These are phyloP conservation scores for Diachrysia chrysitis DNA, from an alignment of 2,888 invertebrate species.

Conservation along the genomic window DNA sequence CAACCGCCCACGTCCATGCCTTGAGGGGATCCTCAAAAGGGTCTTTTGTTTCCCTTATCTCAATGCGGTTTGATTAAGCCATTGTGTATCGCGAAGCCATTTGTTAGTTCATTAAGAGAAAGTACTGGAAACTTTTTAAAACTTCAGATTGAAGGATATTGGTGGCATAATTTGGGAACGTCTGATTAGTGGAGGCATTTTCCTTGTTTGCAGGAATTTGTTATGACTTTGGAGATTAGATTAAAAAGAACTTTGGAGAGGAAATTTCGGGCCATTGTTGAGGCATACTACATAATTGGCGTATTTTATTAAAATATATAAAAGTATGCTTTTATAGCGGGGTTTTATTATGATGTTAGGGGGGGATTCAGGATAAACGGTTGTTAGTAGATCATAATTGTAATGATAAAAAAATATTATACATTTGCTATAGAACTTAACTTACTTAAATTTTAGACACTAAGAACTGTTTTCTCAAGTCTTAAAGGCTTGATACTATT, in stretches of 20 bases:
- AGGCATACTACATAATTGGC: neutral
- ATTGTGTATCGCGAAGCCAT: conserved; percentile 81
- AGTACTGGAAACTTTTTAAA: conserved; percentile 59
- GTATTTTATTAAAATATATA: neutral
- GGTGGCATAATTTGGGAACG: conserved; percentile 31
- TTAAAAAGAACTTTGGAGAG: conserved; percentile 32
- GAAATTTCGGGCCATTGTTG: conserved; percentile 15
- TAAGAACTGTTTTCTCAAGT: too few species aligned
- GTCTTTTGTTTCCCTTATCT: conserved; percentile 83
- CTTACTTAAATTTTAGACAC: too few species aligned
- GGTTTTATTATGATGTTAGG: neutral
- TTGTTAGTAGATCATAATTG: too few species aligned
- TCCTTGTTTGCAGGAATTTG: conserved; percentile 47
- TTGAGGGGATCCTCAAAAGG: conserved; percentile 46
- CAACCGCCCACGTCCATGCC: conserved; percentile 12
- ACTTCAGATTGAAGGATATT: conserved; percentile 55
- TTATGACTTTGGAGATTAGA: conserved; percentile 41
- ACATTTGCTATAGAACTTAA: neutral
- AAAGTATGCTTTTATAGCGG: too few species aligned
- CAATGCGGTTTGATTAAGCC: conserved; percentile 82
- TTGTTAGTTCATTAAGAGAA: conserved; percentile 77
- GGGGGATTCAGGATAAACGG: neutral
- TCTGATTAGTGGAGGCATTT: conserved; percentile 42
- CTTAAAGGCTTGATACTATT: too few species aligned
- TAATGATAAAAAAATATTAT: too few species aligned